phyloP scores from a whole-genome alignment of 2,797 vertebrate species.

The Enteromius mattozi region DNA sequence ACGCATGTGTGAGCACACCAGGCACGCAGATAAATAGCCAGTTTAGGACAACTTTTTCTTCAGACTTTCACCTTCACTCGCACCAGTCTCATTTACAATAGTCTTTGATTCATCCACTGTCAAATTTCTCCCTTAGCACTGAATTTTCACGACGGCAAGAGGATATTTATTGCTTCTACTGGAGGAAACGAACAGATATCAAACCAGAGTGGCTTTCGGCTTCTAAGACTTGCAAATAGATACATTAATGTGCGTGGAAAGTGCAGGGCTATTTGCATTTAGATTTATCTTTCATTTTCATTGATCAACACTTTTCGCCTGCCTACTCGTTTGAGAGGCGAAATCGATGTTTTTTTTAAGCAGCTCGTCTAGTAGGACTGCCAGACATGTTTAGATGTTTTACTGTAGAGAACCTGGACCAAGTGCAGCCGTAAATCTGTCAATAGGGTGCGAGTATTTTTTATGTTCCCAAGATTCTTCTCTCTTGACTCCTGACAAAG shows the following conservation, averaged over 20 bases:
- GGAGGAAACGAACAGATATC: slow-evolving; percentile 44
- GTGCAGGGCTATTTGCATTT: slow-evolving; percentile 74
- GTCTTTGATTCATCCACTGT: neutral
- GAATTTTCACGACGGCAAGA: neutral
- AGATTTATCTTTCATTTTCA: slow-evolving; percentile 77
- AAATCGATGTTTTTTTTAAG: slow-evolving; percentile 48
- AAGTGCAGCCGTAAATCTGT: slow-evolving; percentile 51
- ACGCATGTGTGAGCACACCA: slow-evolving; percentile 7
- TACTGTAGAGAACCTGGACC: slow-evolving; percentile 40
- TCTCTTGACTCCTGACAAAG: slow-evolving; percentile 27
- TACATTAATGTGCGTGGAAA: slow-evolving; percentile 69
- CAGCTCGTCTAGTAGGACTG: slow-evolving; percentile 37
- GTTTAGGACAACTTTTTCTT: slow-evolving; percentile 22
- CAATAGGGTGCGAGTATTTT: slow-evolving; percentile 31
- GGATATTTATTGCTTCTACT: slow-evolving; percentile 39
- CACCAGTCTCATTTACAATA: slow-evolving; percentile 7
- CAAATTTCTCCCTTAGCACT: neutral
- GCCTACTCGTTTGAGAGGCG: slow-evolving; percentile 26
- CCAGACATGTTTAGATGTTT: slow-evolving; percentile 50
- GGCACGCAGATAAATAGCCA: neutral
- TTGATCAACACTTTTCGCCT: slow-evolving; percentile 72
- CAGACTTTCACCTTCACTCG: neutral
- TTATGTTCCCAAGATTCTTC: slow-evolving; percentile 33
- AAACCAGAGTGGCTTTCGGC: slow-evolving; percentile 13
- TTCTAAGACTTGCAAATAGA: slow-evolving; percentile 66